These are phyloP conservation scores for Miichthys miiuy DNA, from an alignment of 2,797 vertebrate species.

Conservation along the genomic window DNA sequence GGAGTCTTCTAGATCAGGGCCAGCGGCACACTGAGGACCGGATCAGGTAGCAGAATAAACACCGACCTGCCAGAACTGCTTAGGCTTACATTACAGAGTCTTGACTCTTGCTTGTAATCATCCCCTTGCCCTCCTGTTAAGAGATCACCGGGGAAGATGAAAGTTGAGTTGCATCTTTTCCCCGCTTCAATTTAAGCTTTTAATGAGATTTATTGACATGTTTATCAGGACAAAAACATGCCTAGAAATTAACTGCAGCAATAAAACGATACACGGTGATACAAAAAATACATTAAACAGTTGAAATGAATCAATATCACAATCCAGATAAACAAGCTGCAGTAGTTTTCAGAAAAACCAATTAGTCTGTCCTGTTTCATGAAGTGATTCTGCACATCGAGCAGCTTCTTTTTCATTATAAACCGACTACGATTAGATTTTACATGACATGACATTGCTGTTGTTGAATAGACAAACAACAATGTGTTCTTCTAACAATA, in stretches of 20 bases:
- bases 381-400: conserved; percentile 5
- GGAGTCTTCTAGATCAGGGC: conserved; percentile 80
- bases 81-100: conserved; percentile 37
- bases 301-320: conserved; percentile 25
- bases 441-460: neutral
- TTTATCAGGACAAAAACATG: conserved; percentile 6
- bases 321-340: conserved; percentile 18
- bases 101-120: conserved; percentile 22
- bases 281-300: conserved; percentile 5
- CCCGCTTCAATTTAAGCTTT: neutral
- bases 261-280: neutral
- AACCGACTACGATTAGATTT: neutral
- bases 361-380: conserved; percentile 16
- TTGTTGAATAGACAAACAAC: neutral
- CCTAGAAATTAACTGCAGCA: conserved; percentile 10
- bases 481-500: neutral
- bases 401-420: conserved; percentile 4
- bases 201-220: conserved; percentile 15
- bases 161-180: conserved; percentile 10
- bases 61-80: conserved; percentile 32
- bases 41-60: conserved; percentile 78
- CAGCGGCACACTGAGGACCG: conserved; percentile 81
- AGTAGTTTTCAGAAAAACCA: conserved; percentile 10
- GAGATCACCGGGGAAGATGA: conserved; percentile 29
- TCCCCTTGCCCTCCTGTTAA: conserved; percentile 8